These are phyloP conservation scores for Macrophya annulata DNA, from an alignment of 2,888 invertebrate species.

Conservation along the genomic window DNA sequence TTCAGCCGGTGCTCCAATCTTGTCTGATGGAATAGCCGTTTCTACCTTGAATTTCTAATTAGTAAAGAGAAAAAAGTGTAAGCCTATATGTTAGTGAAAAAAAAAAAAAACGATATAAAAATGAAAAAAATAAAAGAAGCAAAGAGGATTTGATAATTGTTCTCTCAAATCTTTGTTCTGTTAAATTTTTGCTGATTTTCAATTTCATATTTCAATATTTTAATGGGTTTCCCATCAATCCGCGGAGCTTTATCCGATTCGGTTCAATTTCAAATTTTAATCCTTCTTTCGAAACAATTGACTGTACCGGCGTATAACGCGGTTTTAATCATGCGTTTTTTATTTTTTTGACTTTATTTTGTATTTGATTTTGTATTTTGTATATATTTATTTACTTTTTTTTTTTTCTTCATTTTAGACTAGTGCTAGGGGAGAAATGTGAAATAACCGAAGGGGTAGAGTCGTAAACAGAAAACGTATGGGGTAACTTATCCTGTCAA, in stretches of 20 bases:
- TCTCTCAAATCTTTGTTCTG: not conserved
- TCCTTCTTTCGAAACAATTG: slow-evolving; percentile 9
- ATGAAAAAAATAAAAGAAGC: not conserved
- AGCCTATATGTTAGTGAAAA: not conserved
- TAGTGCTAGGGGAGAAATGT: not conserved
- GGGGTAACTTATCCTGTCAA: not conserved
- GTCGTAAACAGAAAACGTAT: slow-evolving; percentile 14
- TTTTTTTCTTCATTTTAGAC: not conserved
- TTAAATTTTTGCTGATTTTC: not conserved
- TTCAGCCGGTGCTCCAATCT: slow-evolving; percentile 52
- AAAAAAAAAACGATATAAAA: not conserved
- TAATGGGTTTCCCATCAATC: slow-evolving; percentile 18
- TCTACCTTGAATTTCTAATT: slow-evolving; percentile 21
- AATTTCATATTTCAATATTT: slow-evolving; percentile 19
- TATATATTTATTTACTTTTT: not conserved
- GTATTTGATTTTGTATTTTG: not conserved
- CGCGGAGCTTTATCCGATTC: slow-evolving; percentile 9
- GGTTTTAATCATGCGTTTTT: not conserved
- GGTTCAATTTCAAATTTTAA: slow-evolving; percentile 15
- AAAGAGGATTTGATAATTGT: not conserved
- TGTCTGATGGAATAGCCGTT: slow-evolving; percentile 26
- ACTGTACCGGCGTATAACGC: not conserved
- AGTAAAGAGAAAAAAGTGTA: not conserved
- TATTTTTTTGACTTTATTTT: not conserved
- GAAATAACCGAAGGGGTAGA: not conserved